Evolutionary conservation across 1,140 invertebrate species (phyloP), one percentile per base, ranked within the genome.

Genomic region (Penaeus indicus): DNA sequence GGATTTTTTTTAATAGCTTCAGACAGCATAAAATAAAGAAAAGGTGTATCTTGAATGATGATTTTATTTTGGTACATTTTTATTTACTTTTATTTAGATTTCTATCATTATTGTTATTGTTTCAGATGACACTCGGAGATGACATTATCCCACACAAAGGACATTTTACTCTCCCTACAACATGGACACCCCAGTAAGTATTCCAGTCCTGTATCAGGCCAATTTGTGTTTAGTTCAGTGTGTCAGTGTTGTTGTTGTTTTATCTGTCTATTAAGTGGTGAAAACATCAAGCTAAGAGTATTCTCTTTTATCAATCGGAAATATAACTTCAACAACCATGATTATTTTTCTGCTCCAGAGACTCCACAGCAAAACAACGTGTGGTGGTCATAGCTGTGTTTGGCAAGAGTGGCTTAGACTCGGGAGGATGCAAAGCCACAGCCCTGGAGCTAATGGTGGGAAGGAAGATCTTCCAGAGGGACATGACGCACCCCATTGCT

Each of bases 341-440:
- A 19, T 19, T n/a, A 47, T 54, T 63, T 25, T 11, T 27, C 19
- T 54, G 4, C 67, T 32, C 27, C 60, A 88, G 86, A 32, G 81
- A 88, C n/a, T 67, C 21, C 7, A 47, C 86, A 42, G 89, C 78
- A 61, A 72, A 81, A 91, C 83, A 92, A 47, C 92, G 93, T 90
- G 93, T 95, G 27, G 94, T 95, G 86, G 92, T 96, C 62, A 94
- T 96, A 25, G 95, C 95, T 3, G 93, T 96, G 47, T 94, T 96
- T 92, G 96, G 96, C 3, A 96, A 96, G 92, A 95, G 94, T 86
- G 92, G 94, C 11, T 93, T 94, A 83, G 93, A 93, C 89, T 92
- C 94, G 13, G 93, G 93, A 91, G 93, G 94, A 90, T 94, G 94
- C 90, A 96, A 96, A 92, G 94, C 94, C 16, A 93, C 94, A 85